Evolutionary conservation across 2,113 vertebrate genomes (phyloP), one percentile per base, ranked within the genome.

Genomic region (Dasypus novemcinctus): DNA sequence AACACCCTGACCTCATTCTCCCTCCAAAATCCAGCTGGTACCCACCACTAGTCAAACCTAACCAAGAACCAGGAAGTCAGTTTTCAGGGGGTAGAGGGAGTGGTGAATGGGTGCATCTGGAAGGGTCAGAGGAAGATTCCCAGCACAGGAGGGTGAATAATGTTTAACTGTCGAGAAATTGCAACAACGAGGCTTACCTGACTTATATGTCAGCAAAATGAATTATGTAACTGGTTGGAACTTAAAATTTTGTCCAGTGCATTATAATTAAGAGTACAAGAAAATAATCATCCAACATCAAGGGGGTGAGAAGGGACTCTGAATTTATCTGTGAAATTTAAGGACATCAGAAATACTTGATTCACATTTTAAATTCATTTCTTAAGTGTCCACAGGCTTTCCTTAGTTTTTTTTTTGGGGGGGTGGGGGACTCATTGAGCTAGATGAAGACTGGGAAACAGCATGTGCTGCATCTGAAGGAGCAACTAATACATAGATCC

Each of bases 31-130:
- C 69, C 76, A 57, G 8, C 31, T 4, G 43, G 21, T 7, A 9
- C 10, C 76, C 11, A 1, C 12, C 54, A 4, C 20, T 20, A 66
- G 72, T 68, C 31, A 31, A 41, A 41, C 7, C 7, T 90, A 74
- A 7, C 20, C 0, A 0, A 43, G 13, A 52, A 20, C 21, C 68
- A 20, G 69, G 7, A n/a, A 18, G 18, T 7, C 1, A 0, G 1
- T 49, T 5, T 18, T 7, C 1, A 0, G 41, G 49, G 38, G 46
- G 38, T 25, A 2, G 27, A 14, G 2, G 0, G 10, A 2, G 5
- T 18, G 66, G 46, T 1, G 13, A 18, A 8, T n/a, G 25, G 72
- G 1, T 63, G 69, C 5, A 2, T 57, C 31, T 7, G 33, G 61
- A 10, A 52, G 2, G n/a, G 5, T 38, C 17, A 0, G 0, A 21